Conservation (phyloP, 2,113 vertebrate genomes). For the Rhea pennata region DNA sequence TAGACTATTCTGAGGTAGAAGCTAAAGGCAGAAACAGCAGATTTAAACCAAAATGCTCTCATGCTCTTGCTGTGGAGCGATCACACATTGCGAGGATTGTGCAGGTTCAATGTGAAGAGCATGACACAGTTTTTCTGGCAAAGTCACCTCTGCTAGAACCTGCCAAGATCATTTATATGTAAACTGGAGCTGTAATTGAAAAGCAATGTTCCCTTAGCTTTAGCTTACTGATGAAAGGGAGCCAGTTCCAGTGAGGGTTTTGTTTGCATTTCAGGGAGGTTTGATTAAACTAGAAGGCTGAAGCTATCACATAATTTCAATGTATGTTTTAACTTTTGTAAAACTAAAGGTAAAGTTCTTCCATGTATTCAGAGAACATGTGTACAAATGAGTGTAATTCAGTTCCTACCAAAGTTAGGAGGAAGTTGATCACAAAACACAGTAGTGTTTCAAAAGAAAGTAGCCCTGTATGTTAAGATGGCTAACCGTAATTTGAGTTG, state of each 20-base stretch:
- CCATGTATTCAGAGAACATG: not conserved
- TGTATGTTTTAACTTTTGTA: not conserved
- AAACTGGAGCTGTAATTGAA: not conserved
- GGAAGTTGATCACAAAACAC: not conserved
- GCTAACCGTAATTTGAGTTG: not conserved
- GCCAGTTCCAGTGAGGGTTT: not conserved
- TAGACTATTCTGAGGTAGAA: not conserved
- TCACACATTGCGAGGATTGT: not conserved
- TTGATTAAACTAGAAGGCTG: not conserved
- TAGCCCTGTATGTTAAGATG: not conserved
- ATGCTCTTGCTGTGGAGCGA: not conserved
- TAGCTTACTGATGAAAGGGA: not conserved
- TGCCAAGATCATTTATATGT: not conserved
- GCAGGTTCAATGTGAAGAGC: not conserved
- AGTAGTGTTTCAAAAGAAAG: not conserved
- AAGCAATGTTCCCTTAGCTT: not conserved
- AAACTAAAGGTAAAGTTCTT: not conserved
- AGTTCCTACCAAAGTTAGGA: not conserved
- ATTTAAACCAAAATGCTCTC: not conserved
- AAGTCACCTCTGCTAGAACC: slow-evolving; percentile 2
- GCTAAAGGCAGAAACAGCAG: not conserved
- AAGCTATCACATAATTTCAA: not conserved
- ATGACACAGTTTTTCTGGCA: not conserved
- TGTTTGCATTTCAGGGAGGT: not conserved
- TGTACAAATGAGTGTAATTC: not conserved